phyloP scores from a whole-genome alignment of 2,113 vertebrate genomes.

The Neogobius melanostomus region DNA sequence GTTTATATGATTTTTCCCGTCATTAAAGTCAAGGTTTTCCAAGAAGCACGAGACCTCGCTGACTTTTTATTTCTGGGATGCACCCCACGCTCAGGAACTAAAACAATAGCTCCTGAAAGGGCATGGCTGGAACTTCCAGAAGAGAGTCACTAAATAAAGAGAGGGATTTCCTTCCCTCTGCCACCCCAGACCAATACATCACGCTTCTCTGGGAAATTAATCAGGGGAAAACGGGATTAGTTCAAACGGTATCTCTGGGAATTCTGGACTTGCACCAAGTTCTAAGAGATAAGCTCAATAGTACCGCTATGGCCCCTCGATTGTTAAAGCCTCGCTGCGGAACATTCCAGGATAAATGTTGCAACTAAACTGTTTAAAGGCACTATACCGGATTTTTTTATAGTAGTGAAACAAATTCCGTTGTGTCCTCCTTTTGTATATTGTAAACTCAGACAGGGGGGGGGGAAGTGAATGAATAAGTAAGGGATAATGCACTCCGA shows the following conservation, averaged over 20 bases:
- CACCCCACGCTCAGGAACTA: background rate
- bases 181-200: background rate
- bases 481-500: no score
- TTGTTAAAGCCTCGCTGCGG: no score
- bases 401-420: no score
- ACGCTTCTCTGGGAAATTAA: background rate
- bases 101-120: conserved; percentile 21
- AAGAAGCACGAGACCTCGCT: background rate
- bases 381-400: no score
- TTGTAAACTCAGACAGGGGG: no score
- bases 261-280: background rate
- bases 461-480: no score
- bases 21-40: background rate
- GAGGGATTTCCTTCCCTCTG: conserved; percentile 19
- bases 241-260: background rate
- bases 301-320: background rate
- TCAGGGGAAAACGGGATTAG: background rate
- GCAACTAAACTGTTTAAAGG: no score
- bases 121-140: conserved; percentile 30
- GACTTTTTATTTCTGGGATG: conserved; percentile 13
- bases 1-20: background rate
- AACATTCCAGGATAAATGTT: no score
- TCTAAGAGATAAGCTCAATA: background rate
- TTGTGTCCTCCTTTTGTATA: no score
- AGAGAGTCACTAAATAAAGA: background rate